These are phyloP conservation scores for Zaprionus davidi DNA, from an alignment of 1,140 invertebrate species.

Conservation along the genomic window DNA sequence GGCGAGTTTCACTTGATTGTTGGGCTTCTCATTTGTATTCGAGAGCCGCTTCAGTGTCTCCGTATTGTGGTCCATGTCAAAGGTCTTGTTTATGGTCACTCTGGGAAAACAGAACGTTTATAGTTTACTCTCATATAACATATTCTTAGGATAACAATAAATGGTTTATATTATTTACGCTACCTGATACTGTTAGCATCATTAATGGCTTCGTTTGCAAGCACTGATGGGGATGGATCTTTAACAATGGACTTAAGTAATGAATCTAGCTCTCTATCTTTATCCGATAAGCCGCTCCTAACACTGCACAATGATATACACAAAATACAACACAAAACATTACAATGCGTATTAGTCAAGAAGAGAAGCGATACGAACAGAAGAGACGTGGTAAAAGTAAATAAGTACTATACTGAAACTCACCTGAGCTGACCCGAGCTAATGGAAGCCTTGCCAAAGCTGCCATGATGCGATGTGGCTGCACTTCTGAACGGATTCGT, in stretches of 20 bases:
- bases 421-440: conserved; percentile 83
- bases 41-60: conserved; percentile 86
- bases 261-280: conserved; percentile 86
- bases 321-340: conserved; percentile 59
- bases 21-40: conserved; percentile 87
- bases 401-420: not conserved
- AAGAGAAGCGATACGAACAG: conserved; percentile 43
- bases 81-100: conserved; percentile 86
- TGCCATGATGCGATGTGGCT: conserved; percentile 74
- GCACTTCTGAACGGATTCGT: conserved; percentile 82
- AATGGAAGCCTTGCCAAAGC: conserved; percentile 84
- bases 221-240: conserved; percentile 85
- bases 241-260: conserved; percentile 86
- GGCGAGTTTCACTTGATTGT: conserved; percentile 88
- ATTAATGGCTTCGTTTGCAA: conserved; percentile 85
- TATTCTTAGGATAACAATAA: not conserved
- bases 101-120: conserved; percentile 64
- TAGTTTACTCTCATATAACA: not conserved
- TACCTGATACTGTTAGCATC: conserved; percentile 84
- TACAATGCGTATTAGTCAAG: conserved; percentile 65
- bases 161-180: conserved; percentile 51
- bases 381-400: conserved; percentile 5
- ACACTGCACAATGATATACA: conserved; percentile 83
- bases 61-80: conserved; percentile 86
- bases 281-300: conserved; percentile 85